Base-by-base conservation (phyloP, 2,113 vertebrate genomes). In the Tympanuchus pallidicinctus region DNA sequence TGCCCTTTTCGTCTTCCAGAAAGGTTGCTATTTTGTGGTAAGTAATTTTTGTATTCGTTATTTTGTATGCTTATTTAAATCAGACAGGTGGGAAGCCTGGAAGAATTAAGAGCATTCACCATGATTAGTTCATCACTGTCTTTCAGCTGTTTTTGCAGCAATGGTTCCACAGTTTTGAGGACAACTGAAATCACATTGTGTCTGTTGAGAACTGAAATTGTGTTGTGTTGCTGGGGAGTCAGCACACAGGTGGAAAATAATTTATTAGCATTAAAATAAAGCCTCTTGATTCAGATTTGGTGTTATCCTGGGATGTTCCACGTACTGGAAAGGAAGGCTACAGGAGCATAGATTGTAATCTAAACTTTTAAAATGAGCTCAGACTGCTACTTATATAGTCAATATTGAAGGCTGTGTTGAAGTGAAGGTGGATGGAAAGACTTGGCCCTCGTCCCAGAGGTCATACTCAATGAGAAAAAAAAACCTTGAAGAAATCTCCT, bases 91-190 rank as follows among this genome's bases (percentile, higher is more conserved):
- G 52, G 28, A 32, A 94, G 63, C 22, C n/a, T 28, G 40, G 36
- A 66, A 65, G 88, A 86, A n/a, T 38, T 13, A 77, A 42, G 30
- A 32, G 17, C 28, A 56, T 79, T 84, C 48, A n/a, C 56, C 54
- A 43, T 59, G 73, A 59, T 82, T 61, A 61, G 15, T 78, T 89
- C 69, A 40, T 57, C 63, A 56, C 60, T 87, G 74, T 32, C 27
- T 57, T 86, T 42, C 73, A 88, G 66, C 59, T 88, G 76, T 80
- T 90, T 50, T 88, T 56, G 40, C 13, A 76, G 54, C 48, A 32
- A 1, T 21, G 50, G 40, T 80, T 91, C 93, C 56, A 14, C 82
- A 76, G 60, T 52, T 24, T 24, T 40, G 34, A 80, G 34, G 69
- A 81, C 65, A 61, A 1, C 47, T 40, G 65, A 74, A 88, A 64